Evolutionary conservation across 1,140 invertebrate species (phyloP).

Genomic region (Aricia agestis): DNA sequence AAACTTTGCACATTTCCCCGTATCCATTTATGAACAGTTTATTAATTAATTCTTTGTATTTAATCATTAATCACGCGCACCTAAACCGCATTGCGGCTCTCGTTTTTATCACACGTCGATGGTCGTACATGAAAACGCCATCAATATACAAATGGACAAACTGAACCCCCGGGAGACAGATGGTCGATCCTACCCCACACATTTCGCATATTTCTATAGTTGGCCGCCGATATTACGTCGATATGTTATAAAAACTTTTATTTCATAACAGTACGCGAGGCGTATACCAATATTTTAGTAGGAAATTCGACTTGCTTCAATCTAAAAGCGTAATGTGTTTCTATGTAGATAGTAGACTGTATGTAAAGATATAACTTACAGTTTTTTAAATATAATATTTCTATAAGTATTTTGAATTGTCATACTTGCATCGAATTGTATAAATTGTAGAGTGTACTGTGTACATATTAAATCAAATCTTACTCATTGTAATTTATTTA

Average conservation of each 20-base stretch:
- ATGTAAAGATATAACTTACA: too few species aligned
- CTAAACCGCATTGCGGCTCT: background rate
- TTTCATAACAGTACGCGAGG: background rate
- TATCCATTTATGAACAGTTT: background rate
- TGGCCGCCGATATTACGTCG: conserved; percentile 12
- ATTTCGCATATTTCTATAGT: conserved; percentile 46
- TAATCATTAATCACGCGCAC: background rate
- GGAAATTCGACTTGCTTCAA: too few species aligned
- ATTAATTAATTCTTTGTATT: background rate
- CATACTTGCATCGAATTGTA: too few species aligned
- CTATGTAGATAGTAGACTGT: background rate
- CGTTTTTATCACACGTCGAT: conserved; percentile 4
- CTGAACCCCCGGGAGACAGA: conserved; percentile 49
- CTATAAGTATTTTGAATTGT: too few species aligned
- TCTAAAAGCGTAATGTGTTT: background rate
- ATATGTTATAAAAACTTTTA: conserved; percentile 11
- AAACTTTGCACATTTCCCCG: background rate
- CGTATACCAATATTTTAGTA: background rate
- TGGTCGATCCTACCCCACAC: conserved; percentile 45
- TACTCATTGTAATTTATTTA: too few species aligned
- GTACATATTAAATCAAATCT: too few species aligned
- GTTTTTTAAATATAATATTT: too few species aligned
- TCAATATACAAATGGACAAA: conserved; percentile 45
- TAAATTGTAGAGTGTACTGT: too few species aligned
- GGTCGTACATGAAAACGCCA: conserved; percentile 43